phyloP scores from a whole-genome alignment of 2,888 invertebrate genomes.

The Sesia apiformis region DNA sequence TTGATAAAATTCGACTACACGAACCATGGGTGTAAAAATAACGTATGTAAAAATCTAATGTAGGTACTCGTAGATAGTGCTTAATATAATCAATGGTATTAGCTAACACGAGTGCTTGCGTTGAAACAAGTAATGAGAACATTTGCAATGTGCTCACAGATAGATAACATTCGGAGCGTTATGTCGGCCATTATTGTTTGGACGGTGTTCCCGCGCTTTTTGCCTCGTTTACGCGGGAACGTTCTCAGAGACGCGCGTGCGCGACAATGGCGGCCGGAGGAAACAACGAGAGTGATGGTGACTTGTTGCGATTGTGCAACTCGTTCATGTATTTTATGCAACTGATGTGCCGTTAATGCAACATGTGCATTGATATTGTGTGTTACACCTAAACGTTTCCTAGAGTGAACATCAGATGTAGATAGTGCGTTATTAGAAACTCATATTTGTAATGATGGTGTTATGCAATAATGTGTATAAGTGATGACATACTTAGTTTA shows the following conservation, averaged over 20 bases:
- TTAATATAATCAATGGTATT: not conserved
- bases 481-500: too few relatives aligned
- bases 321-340: conserved; percentile 45
- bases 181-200: conserved; percentile 67
- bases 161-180: conserved; percentile 68
- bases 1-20: too few relatives aligned
- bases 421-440: conserved; percentile 9
- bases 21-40: too few relatives aligned
- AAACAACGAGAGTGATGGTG: conserved; percentile 69
- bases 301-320: conserved; percentile 65
- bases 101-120: not conserved
- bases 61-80: too few relatives aligned
- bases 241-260: conserved; percentile 68
- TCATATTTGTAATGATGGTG: conserved; percentile 12
- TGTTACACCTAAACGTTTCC: conserved; percentile 32
- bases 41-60: too few relatives aligned
- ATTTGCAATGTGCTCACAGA: conserved; percentile 46
- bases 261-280: conserved; percentile 43
- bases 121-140: conserved; percentile 41
- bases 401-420: conserved; percentile 15
- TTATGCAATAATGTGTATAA: not conserved
- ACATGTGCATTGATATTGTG: conserved; percentile 47
- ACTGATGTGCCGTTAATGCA: conserved; percentile 60
- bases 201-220: conserved; percentile 69
- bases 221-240: conserved; percentile 65